phyloP scores from a whole-genome alignment of 2,113 vertebrate genomes.

The Chascanopsetta lugubris region DNA sequence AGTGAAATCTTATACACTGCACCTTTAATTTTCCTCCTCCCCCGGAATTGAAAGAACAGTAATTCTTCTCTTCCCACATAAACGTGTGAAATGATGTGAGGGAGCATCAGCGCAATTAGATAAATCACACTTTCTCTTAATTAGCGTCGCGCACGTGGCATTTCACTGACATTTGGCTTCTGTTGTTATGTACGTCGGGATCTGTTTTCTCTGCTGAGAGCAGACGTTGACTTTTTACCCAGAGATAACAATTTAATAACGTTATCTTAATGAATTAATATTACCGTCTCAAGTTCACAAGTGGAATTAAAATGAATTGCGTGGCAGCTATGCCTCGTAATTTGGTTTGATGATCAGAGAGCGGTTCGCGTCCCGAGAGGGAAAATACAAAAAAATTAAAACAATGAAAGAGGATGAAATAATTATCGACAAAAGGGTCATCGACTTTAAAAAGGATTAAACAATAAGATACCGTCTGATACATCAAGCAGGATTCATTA shows the following conservation, averaged over 20 bases:
- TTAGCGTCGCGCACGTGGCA: slow-evolving; percentile 27
- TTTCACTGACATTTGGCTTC: slow-evolving; percentile 51
- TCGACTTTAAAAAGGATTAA: background rate
- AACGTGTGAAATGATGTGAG: background rate
- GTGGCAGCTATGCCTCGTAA: background rate
- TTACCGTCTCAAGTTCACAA: background rate
- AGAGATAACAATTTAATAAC: slow-evolving; percentile 7
- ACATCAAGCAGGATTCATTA: background rate
- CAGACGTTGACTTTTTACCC: slow-evolving; percentile 16
- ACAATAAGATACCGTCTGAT: background rate
- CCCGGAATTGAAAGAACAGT: background rate
- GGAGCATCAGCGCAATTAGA: slow-evolving; percentile 15
- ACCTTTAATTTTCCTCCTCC: too few relatives aligned
- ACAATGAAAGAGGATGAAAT: background rate
- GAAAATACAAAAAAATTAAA: background rate
- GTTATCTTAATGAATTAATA: background rate
- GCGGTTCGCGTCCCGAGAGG: background rate
- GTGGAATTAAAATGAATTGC: background rate
- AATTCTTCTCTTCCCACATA: background rate
- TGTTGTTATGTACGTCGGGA: slow-evolving; percentile 1
- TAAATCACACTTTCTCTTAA: slow-evolving; percentile 26
- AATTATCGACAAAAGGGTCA: slow-evolving; percentile 2
- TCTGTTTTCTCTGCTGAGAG: slow-evolving; percentile 7
- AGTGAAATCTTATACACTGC: too few relatives aligned
- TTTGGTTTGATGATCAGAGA: background rate